Evolutionary conservation across 2,797 vertebrate species (phyloP).

Genomic region (Neopelma chrysocephalum): DNA sequence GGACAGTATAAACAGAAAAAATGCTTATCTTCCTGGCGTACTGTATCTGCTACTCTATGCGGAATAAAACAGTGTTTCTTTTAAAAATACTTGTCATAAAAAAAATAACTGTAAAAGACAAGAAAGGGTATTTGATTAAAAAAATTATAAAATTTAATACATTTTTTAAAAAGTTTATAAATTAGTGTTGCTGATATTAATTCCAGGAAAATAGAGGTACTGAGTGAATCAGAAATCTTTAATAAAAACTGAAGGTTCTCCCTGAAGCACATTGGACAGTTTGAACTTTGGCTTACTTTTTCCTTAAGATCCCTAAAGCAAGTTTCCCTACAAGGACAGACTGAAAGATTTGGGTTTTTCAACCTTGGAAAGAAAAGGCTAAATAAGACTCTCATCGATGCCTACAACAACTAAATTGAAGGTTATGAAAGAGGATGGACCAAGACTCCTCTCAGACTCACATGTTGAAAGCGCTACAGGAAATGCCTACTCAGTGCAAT

Average conservation of each 20-base stretch:
- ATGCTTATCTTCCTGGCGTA: background rate
- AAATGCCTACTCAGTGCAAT: background rate
- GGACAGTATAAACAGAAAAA: background rate
- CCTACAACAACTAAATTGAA: background rate
- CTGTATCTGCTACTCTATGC: background rate
- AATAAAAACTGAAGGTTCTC: background rate
- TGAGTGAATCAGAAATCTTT: background rate
- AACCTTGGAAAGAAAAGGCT: background rate
- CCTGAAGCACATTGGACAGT: background rate
- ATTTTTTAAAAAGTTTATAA: accelerated
- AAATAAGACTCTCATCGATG: background rate
- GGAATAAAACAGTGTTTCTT: background rate
- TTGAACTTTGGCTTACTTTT: background rate
- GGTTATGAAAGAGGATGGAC: background rate
- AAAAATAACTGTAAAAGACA: background rate
- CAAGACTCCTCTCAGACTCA: background rate
- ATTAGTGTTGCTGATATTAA: background rate
- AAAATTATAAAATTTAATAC: background rate
- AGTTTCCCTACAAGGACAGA: background rate
- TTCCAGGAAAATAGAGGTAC: background rate
- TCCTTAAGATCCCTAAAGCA: background rate
- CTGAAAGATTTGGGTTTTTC: background rate
- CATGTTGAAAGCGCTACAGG: background rate
- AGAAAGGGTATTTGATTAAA: background rate
- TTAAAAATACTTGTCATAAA: background rate